Conservation (phyloP, 2,797 vertebrate species). For the Eulemur mongoz region DNA sequence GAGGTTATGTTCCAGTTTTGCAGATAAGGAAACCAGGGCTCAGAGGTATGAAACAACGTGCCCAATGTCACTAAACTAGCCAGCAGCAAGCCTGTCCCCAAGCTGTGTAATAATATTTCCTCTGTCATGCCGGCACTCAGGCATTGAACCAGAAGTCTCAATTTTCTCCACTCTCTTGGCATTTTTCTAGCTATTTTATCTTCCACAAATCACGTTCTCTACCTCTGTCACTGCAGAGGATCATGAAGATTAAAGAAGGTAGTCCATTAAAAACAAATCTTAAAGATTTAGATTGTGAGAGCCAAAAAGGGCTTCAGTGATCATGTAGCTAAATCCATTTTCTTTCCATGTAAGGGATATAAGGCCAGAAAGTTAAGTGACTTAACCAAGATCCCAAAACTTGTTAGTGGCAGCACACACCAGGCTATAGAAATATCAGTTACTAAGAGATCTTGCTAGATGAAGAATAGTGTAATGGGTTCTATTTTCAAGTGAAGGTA, state of each 20-base stretch:
- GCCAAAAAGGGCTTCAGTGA: not conserved
- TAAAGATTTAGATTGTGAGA: not conserved
- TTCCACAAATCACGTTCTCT: not conserved
- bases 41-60: not conserved
- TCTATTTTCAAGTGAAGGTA: not conserved
- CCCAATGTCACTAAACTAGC: not conserved
- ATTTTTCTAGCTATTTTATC: not conserved
- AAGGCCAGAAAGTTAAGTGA: not conserved
- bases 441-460: not conserved
- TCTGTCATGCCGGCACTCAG: not conserved
- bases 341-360: not conserved
- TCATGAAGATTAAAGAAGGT: not conserved
- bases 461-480: not conserved
- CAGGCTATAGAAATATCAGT: not conserved
- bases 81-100: not conserved
- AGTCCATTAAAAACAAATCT: not conserved
- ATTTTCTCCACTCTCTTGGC: not conserved
- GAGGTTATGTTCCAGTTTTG: not conserved
- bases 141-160: not conserved
- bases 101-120: not conserved
- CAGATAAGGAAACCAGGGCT: not conserved
- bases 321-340: not conserved
- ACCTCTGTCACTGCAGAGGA: not conserved
- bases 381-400: not conserved
- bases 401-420: not conserved